phyloP scores from a whole-genome alignment of 2,113 vertebrate species.

The Corythoichthys intestinalis region DNA sequence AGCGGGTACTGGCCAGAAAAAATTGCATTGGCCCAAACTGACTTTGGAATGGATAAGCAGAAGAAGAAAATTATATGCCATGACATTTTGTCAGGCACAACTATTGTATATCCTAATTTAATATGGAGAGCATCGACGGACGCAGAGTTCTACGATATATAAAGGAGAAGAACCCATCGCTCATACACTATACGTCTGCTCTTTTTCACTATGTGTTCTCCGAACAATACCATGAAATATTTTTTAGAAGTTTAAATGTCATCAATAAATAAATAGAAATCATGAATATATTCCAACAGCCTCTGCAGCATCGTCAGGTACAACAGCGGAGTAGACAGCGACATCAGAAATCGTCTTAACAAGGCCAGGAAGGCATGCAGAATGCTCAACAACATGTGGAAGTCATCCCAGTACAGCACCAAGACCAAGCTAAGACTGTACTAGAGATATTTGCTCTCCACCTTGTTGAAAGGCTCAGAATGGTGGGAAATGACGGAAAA shows the following conservation, averaged over 20 bases:
- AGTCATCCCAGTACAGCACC: too few relatives aligned
- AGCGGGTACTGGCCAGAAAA: slow-evolving; percentile 22
- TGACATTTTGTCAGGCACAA: slow-evolving; percentile 40
- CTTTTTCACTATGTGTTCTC: slow-evolving; percentile 23
- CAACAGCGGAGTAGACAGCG: too few relatives aligned
- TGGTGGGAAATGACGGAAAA: too few relatives aligned
- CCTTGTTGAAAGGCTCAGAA: too few relatives aligned
- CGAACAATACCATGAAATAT: slow-evolving; percentile 38
- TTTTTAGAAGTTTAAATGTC: slow-evolving; percentile 30
- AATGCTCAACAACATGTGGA: too few relatives aligned
- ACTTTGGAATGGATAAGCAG: slow-evolving; percentile 25
- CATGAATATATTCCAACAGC: too few relatives aligned
- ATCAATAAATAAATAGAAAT: slow-evolving; percentile 8
- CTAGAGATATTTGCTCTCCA: too few relatives aligned
- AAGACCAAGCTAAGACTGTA: too few relatives aligned
- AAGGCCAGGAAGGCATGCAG: too few relatives aligned
- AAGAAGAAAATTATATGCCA: slow-evolving; percentile 25
- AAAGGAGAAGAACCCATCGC: slow-evolving; percentile 24
- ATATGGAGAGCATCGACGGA: slow-evolving; percentile 13
- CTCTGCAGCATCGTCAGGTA: too few relatives aligned
- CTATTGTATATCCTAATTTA: slow-evolving; percentile 4
- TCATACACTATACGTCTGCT: slow-evolving; percentile 20
- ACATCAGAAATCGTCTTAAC: too few relatives aligned
- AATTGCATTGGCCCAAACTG: slow-evolving; percentile 18
- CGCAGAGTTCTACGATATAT: slow-evolving; percentile 20